Percentiles rank a stretch among this genome's conserved stretches.
Evolutionary conservation across 1,140 invertebrate species (phyloP).

Genomic region (Lanistes nyassanus): DNA sequence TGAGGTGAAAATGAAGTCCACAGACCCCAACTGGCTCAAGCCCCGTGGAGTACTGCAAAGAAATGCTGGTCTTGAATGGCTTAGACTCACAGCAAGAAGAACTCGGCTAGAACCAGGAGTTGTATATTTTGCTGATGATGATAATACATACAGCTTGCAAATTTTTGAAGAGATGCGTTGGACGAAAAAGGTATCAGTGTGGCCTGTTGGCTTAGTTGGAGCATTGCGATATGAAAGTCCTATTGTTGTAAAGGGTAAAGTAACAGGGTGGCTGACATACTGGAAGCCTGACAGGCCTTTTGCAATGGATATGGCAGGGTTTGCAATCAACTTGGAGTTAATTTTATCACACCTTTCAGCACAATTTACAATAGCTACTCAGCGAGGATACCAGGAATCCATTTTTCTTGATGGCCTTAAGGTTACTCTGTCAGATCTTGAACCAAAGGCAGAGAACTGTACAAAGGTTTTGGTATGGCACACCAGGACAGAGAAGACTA

Average conservation of each 20-base stretch:
- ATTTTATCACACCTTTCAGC: conserved; percentile 82
- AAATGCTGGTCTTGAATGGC: conserved; percentile 89
- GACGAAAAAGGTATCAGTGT: conserved; percentile 90
- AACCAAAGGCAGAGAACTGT: conserved; percentile 89
- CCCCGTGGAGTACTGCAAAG: conserved; percentile 95
- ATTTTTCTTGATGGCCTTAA: conserved; percentile 86
- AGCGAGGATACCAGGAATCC: conserved; percentile 91
- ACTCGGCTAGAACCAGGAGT: conserved; percentile 68
- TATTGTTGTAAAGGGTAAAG: conserved; percentile 56
- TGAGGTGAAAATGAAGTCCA: conserved; percentile 74
- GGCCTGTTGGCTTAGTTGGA: conserved; percentile 94
- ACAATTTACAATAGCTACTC: conserved; percentile 83
- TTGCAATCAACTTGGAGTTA: conserved; percentile 89
- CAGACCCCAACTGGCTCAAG: conserved; percentile 80
- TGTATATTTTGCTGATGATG: conserved; percentile 98
- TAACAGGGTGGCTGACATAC: conserved; percentile 86
- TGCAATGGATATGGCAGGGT: conserved; percentile 98
- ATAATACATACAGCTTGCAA: conserved; percentile 92
- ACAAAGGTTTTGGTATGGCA: conserved; percentile 96
- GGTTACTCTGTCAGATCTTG: conserved; percentile 81
- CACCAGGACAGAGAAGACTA: conserved; percentile 85
- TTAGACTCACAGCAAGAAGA: conserved; percentile 76
- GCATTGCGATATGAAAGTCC: conserved; percentile 64
- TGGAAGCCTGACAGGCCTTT: conserved; percentile 92
- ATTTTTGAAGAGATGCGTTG: conserved; percentile 91